These are phyloP conservation scores for Chloroclystis v-ata DNA, from an alignment of 2,888 invertebrate species.

Conservation along the genomic window DNA sequence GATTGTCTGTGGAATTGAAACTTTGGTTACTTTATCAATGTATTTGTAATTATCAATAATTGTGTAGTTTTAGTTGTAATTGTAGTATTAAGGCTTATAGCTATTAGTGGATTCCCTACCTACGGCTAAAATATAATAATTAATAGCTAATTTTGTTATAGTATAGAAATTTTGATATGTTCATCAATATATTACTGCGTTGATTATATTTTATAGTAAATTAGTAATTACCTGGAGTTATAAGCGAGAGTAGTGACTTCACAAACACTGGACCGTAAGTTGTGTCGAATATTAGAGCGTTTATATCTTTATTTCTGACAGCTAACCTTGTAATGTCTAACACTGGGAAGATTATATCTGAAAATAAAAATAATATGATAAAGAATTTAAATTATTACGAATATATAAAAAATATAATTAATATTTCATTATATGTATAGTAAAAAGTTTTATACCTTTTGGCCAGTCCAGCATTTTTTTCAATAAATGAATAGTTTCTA, in stretches of 20 bases:
- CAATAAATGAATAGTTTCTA: constrained; percentile 75
- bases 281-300: constrained; percentile 62
- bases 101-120: no score
- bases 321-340: constrained; percentile 92
- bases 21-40: no score
- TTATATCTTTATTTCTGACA: constrained; percentile 82
- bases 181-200: no score
- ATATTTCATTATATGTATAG: background rate
- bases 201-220: no score
- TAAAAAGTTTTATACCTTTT: constrained; percentile 70
- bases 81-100: no score
- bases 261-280: constrained; percentile 59
- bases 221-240: constrained; percentile 52
- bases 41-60: no score
- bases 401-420: background rate
- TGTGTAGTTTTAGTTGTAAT: no score
- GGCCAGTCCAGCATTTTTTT: constrained; percentile 85
- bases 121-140: no score
- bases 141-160: no score
- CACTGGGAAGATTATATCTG: constrained; percentile 90
- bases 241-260: constrained; percentile 52
- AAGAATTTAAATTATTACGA: background rate
- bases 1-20: constrained; percentile 58
- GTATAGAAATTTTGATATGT: no score
- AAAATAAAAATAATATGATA: constrained; percentile 33